Percentiles rank a stretch among this genome's conserved stretches.
These are phyloP conservation scores for Peromyscus nudipes DNA, from an alignment of 2,797 vertebrate genomes.

Conservation along the genomic window DNA sequence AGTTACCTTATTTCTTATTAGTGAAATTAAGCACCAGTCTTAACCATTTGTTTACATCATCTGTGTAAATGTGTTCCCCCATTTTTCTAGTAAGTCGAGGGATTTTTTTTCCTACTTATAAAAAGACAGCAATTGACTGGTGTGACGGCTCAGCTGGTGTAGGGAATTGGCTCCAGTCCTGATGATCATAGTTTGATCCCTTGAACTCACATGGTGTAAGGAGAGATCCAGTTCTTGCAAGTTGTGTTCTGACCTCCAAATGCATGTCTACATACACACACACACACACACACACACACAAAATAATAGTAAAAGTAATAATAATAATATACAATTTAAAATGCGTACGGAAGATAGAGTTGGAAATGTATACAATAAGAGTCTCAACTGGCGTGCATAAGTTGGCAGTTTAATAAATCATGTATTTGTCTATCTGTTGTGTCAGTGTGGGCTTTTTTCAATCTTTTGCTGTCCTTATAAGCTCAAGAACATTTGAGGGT, in stretches of 20 bases:
- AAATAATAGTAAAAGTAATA: not conserved
- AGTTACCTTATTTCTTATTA: not conserved
- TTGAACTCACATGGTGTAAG: not conserved
- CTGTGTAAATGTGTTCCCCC: not conserved
- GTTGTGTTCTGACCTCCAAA: not conserved
- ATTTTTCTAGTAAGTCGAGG: constrained; percentile 1
- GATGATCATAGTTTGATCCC: not conserved
- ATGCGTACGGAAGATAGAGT: not conserved
- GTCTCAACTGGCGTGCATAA: not conserved
- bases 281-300: too few species aligned
- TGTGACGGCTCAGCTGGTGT: not conserved
- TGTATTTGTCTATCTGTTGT: not conserved
- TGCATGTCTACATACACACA: not conserved
- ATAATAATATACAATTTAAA: not conserved
- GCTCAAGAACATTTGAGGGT: not conserved
- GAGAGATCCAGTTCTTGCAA: not conserved
- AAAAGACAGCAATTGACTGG: not conserved
- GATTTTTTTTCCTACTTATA: not conserved
- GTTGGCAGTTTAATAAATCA: not conserved
- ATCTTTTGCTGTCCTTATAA: not conserved
- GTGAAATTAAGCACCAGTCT: not conserved
- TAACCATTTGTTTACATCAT: constrained; percentile 20
- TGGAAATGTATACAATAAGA: not conserved
- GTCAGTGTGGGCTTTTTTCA: not conserved
- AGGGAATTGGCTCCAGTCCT: not conserved